Evolutionary conservation across 2,113 vertebrate genomes (phyloP), one percentile per base, ranked within the genome.

Genomic region (Rhynchopsitta pachyrhyncha): DNA sequence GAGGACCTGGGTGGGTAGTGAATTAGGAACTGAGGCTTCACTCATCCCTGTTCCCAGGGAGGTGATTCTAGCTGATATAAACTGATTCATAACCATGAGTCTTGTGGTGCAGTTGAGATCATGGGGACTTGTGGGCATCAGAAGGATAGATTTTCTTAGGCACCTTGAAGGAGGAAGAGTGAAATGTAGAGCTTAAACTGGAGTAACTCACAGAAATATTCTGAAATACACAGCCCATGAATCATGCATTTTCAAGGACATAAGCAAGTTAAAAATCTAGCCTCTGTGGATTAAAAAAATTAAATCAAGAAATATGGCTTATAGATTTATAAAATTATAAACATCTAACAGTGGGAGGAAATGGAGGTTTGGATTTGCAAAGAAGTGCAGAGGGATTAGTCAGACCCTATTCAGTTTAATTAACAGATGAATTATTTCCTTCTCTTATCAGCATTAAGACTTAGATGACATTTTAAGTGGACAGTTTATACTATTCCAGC

Each of bases 401-500:
- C 33, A 84, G 39, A 27, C 81, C 47, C 42, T 82, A 17, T 73
- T 95, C 2, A n/a, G 82, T 95, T 95, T 69, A 91, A 89, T 93
- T 91, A 93, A 25, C 16, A 86, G 44, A 64, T 85, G 20, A 93
- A 85, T 90, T 85, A 85, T 88, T 94, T 88, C 85, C 39, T 25
- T 91, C 33, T 88, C 67, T 77, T 81, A 71, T 75, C 77, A 82
- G 13, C 35, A 39, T 37, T 82, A 31, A 84, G 76, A 75, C 13
- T 70, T 62, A 63, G n/a, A 86, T 70, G 73, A 78, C 42, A 88
- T 93, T 88, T 94, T 78, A 71, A 89, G 86, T 47, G 66, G 83
- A 17, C 66, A 88, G 57, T 82, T 37, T 92, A 28, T 81, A 84
- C 28, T 86, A 14, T 78, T 81, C 33, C 42, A 91, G n/a, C 29